Conservation (phyloP, 2,888 invertebrate genomes). For the Stenichneumon culpator region DNA sequence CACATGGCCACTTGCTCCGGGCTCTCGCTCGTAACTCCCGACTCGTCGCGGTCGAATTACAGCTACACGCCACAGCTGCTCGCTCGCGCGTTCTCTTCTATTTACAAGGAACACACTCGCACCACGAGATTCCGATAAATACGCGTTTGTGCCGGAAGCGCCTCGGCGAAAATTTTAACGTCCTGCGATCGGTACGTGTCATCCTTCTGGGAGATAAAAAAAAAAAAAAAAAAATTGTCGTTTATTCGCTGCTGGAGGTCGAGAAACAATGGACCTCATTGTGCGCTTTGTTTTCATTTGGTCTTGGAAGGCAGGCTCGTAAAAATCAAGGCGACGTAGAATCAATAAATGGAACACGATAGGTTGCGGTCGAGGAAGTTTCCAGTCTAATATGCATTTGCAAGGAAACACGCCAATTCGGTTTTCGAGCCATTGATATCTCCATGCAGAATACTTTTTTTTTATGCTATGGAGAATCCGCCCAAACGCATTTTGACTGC, state of each 20-base stretch:
- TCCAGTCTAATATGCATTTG: not conserved
- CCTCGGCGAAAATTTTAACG: not conserved
- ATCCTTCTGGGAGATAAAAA: not conserved
- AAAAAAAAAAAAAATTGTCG: not conserved
- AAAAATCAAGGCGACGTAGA: not conserved
- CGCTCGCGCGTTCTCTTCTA: not conserved
- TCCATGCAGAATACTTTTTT: not conserved
- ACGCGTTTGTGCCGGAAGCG: not conserved
- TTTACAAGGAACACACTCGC: not conserved
- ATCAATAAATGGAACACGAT: not conserved
- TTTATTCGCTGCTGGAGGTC: not conserved
- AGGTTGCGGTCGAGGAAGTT: not conserved
- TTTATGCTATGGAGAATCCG: not conserved
- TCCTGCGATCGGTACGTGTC: not conserved
- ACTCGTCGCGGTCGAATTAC: slow-evolving; percentile 50
- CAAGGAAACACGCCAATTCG: not conserved
- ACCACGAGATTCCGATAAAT: not conserved
- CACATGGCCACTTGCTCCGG: slow-evolving; percentile 72
- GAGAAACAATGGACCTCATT: not conserved
- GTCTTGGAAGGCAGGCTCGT: not conserved
- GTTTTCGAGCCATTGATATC: not conserved
- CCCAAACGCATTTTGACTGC: not conserved
- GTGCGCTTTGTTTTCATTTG: not conserved
- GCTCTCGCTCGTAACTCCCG: slow-evolving; percentile 53
- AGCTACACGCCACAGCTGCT: slow-evolving; percentile 34